Conservation (phyloP, 2,113 vertebrate genomes). For the Dromas ardeola region DNA sequence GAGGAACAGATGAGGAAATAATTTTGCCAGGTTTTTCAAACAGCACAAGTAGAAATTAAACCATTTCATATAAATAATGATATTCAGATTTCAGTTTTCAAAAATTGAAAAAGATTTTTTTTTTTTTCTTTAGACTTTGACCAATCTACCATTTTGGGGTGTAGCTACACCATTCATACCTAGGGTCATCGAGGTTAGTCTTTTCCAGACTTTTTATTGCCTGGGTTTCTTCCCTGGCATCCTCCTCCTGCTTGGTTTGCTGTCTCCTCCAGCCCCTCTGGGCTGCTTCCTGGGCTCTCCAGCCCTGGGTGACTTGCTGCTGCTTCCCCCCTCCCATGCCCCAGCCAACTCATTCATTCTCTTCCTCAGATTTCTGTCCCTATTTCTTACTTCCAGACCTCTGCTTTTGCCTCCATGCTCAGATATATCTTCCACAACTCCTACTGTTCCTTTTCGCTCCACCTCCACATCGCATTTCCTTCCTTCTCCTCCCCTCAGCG, state of each 20-base stretch:
- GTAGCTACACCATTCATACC: not conserved
- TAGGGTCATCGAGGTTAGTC: rapidly evolving
- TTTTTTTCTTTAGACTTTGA: not conserved
- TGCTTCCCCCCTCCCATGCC: not conserved
- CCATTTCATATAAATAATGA: not conserved
- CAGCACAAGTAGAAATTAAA: not conserved
- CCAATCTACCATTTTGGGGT: not conserved
- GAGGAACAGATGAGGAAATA: not conserved
- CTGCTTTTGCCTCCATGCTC: not conserved
- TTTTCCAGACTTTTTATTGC: not conserved
- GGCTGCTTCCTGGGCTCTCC: not conserved
- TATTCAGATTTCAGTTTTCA: not conserved
- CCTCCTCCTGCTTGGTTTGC: not conserved
- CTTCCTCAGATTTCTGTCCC: not conserved
- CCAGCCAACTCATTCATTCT: not conserved
- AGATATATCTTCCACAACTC: not conserved
- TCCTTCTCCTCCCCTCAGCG: not conserved
- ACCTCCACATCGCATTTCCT: not conserved
- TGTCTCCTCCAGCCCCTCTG: not conserved
- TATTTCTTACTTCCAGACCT: not conserved
- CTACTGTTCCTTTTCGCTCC: not conserved
- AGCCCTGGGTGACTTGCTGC: not conserved
- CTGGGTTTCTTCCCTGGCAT: not conserved
- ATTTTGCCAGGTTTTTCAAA: not conserved
- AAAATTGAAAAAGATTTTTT: not conserved